These are phyloP conservation scores for Brenthis hecate DNA, from an alignment of 2,888 invertebrate species.

Conservation along the genomic window DNA sequence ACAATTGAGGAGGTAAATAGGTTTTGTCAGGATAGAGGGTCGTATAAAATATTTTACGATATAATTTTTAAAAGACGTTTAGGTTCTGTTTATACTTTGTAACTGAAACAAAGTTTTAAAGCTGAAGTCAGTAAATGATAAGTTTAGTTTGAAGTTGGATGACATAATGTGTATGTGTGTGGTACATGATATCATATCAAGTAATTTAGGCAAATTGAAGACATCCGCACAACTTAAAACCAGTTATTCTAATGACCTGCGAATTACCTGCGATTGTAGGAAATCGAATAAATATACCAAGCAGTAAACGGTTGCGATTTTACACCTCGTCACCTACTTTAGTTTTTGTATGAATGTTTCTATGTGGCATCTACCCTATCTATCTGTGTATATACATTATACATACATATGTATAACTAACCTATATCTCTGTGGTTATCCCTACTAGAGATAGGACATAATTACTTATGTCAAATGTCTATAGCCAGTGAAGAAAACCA, in stretches of 20 bases:
- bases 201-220: conserved; percentile 13
- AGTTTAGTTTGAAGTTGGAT: conserved; percentile 8
- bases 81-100: background rate
- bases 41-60: background rate
- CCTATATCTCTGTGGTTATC: too few species aligned
- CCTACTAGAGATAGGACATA: too few species aligned
- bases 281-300: conserved; percentile 5
- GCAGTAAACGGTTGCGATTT: background rate
- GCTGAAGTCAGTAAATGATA: background rate
- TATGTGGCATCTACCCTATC: too few species aligned
- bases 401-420: background rate
- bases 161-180: background rate
- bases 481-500: too few species aligned
- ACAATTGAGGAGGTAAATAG: background rate
- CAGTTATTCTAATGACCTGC: conserved; percentile 26
- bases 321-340: background rate
- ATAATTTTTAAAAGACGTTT: background rate
- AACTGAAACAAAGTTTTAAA: background rate
- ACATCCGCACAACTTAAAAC: conserved; percentile 23
- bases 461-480: too few species aligned
- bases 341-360: too few species aligned
- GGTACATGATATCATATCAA: background rate
- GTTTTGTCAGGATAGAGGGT: background rate
- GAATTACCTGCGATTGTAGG: conserved; percentile 10
- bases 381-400: background rate